A percentile compares a stretch with the other conserved stretches of the same genome.
Evolutionary conservation across 2,797 vertebrate species (phyloP).

Genomic region (Sciurus carolinensis): DNA sequence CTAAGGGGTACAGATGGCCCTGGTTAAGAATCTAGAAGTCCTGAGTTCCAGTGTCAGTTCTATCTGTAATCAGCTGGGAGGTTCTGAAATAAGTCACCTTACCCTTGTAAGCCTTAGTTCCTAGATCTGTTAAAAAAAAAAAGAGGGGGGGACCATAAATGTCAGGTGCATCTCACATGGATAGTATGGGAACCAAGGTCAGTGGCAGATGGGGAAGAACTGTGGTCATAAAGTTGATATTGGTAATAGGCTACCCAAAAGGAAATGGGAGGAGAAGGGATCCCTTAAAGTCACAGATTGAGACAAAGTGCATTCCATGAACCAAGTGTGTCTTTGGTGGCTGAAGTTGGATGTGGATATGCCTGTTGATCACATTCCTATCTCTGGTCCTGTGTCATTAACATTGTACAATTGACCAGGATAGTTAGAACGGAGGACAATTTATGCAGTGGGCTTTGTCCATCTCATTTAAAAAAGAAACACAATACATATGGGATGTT

Average conservation of each 20-base stretch:
- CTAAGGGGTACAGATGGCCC: conserved; percentile 50
- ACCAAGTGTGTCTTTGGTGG: neutral
- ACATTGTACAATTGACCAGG: neutral
- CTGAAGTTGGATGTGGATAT: neutral
- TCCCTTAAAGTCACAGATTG: neutral
- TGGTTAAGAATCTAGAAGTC: neutral
- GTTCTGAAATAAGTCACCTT: conserved; percentile 45
- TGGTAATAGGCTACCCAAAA: neutral
- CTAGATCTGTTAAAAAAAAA: neutral
- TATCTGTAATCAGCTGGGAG: neutral
- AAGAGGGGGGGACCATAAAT: neutral
- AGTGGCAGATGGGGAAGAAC: neutral
- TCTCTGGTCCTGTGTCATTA: too few relatives aligned
- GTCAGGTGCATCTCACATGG: neutral
- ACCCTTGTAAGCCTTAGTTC: conserved; percentile 39
- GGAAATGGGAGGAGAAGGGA: neutral
- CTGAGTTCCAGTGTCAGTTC: conserved; percentile 54
- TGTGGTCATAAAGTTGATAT: neutral
- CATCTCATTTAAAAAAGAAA: neutral
- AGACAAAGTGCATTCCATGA: neutral
- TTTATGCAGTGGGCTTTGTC: neutral
- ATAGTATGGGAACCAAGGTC: neutral
- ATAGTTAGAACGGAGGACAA: neutral
- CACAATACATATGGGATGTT: neutral
- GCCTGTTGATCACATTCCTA: neutral